Evolutionary conservation across 1,140 invertebrate species (phyloP).

Genomic region (Pteromalus puparum): DNA sequence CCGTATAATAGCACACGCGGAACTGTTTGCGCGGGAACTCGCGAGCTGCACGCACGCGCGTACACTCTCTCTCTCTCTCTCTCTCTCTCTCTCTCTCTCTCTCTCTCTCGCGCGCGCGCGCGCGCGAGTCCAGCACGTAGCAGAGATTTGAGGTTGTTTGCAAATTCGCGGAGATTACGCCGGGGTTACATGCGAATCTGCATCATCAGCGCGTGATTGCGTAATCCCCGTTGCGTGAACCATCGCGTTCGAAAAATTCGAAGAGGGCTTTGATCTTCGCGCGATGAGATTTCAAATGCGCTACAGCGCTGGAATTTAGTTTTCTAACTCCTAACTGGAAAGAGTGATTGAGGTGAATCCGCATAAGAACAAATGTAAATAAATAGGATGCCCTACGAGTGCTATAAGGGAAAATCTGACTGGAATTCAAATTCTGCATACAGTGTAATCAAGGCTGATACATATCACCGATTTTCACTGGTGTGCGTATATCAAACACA

Average conservation of each 20-base stretch:
- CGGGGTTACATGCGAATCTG: constrained; percentile 54
- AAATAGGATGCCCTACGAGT: too few species aligned
- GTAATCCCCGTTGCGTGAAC: constrained; percentile 35
- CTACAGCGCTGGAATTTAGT: too few species aligned
- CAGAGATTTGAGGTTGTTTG: constrained; percentile 70
- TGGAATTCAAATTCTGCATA: too few species aligned
- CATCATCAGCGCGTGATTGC: constrained; percentile 60
- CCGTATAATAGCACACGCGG: constrained; percentile 51
- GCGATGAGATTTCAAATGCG: background rate
- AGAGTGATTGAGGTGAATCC: background rate
- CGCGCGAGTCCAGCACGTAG: constrained; percentile 72
- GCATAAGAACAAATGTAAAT: background rate
- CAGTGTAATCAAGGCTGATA: too few species aligned
- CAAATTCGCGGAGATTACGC: constrained; percentile 58
- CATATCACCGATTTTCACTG: too few species aligned
- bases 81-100: background rate
- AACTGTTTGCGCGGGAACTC: constrained; percentile 11
- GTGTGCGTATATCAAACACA: too few species aligned
- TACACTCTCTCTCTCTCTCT: constrained; percentile 53
- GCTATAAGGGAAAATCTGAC: too few species aligned
- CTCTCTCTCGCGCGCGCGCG: constrained; percentile 43
- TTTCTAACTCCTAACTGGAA: too few species aligned
- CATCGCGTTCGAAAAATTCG: background rate
- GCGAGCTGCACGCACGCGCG: background rate
- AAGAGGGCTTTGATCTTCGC: background rate